phyloP scores from a whole-genome alignment of 1,140 invertebrate genomes.

The Triops cancriformis region DNA sequence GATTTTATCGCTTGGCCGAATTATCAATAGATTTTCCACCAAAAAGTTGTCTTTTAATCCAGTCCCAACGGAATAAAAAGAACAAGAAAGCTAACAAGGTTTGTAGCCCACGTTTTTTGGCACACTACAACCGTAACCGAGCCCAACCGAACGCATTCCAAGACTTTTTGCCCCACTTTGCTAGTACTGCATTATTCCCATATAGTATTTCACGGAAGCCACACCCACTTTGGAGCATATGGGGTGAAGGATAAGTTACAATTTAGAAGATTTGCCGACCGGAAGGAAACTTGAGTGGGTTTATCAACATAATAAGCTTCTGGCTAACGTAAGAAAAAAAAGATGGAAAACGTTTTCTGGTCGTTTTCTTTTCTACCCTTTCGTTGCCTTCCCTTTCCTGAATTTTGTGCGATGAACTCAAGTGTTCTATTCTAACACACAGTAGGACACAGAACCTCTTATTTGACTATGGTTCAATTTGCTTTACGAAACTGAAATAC shows the following conservation, averaged over 20 bases:
- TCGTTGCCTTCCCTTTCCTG: background rate
- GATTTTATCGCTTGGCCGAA: background rate
- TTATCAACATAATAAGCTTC: no score
- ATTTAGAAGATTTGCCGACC: no score
- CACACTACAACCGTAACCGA: background rate
- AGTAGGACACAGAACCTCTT: no score
- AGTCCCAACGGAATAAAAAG: background rate
- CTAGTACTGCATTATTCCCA: no score
- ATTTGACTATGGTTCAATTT: no score
- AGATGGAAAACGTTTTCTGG: no score
- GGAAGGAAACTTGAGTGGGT: no score
- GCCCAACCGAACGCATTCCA: background rate
- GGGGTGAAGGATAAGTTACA: background rate
- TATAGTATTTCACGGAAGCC: no score
- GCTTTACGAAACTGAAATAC: no score
- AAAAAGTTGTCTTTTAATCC: background rate
- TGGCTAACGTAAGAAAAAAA: no score
- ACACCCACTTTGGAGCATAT: background rate
- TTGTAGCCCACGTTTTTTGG: background rate
- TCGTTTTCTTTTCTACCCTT: no score
- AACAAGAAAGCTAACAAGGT: background rate
- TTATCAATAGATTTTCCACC: background rate
- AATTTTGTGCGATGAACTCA: background rate
- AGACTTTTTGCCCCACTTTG: background rate
- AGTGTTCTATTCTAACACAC: no score